These are phyloP conservation scores for Poicephalus gulielmi DNA, from an alignment of 2,113 vertebrate genomes.

Conservation along the genomic window DNA sequence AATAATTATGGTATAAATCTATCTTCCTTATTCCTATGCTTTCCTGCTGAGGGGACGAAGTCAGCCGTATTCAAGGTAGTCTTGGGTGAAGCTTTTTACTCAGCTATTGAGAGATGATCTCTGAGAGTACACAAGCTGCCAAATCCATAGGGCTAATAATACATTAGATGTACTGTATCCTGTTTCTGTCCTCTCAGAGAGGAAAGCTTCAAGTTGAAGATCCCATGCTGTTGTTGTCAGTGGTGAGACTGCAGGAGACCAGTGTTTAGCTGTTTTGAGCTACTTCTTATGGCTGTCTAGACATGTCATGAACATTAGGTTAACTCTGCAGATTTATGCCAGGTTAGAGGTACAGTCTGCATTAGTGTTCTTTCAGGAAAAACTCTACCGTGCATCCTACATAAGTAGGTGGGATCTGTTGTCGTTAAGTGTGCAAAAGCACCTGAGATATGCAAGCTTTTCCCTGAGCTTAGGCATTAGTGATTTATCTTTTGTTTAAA, in stretches of 20 bases:
- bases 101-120: not conserved
- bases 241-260: not conserved
- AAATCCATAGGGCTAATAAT: not conserved
- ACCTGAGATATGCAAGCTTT: not conserved
- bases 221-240: not conserved
- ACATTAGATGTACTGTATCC: accelerated
- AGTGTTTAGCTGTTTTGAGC: not conserved
- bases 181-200: not conserved
- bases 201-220: not conserved
- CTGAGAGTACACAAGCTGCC: not conserved
- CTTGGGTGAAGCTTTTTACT: not conserved
- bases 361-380: not conserved
- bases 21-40: not conserved
- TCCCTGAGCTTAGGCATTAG: not conserved
- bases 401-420: not conserved
- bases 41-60: not conserved
- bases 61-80: not conserved
- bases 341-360: not conserved
- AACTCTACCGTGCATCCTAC: not conserved
- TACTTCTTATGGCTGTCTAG: not conserved
- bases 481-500: not conserved
- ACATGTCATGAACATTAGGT: not conserved
- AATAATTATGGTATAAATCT: not conserved
- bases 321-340: not conserved
- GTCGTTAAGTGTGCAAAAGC: not conserved